A percentile compares a stretch with the other conserved stretches of the same genome.
Evolutionary conservation across 2,888 invertebrate species (phyloP).

Genomic region (Synanthedon andrenaeformis): DNA sequence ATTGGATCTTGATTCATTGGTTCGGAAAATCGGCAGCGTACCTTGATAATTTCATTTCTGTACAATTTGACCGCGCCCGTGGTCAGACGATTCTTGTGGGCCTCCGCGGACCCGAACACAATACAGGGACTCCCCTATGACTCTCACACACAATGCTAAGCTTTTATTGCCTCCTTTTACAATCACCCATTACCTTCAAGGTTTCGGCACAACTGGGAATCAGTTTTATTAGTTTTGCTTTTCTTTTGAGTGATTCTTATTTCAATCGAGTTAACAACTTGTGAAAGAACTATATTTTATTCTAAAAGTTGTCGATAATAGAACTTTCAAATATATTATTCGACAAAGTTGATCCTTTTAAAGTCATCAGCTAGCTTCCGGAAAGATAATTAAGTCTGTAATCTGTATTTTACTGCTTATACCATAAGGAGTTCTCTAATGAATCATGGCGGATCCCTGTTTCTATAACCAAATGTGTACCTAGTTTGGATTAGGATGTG

Average conservation of each 20-base stretch:
- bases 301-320: background rate
- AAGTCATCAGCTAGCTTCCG: too few relatives aligned
- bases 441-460: too few relatives aligned
- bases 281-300: constrained; percentile 22
- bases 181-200: constrained; percentile 68
- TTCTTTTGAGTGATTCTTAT: constrained; percentile 49
- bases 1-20: constrained; percentile 72
- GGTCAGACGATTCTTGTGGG: constrained; percentile 65
- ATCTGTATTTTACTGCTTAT: too few relatives aligned
- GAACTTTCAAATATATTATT: background rate
- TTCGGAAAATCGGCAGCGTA: constrained; percentile 71
- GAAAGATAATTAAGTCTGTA: too few relatives aligned
- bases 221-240: constrained; percentile 61
- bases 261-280: constrained; percentile 31
- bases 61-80: constrained; percentile 70
- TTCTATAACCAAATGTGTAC: too few relatives aligned
- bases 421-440: too few relatives aligned
- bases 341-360: constrained; percentile 15
- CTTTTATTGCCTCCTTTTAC: constrained; percentile 71
- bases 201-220: constrained; percentile 58
- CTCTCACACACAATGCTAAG: constrained; percentile 67
- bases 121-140: constrained; percentile 63
- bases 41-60: constrained; percentile 72
- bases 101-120: constrained; percentile 60
- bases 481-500: too few relatives aligned